Evolutionary conservation across 2,113 vertebrate species (phyloP), one percentile per base, ranked within the genome.

Genomic region (Chaetodon trifascialis): DNA sequence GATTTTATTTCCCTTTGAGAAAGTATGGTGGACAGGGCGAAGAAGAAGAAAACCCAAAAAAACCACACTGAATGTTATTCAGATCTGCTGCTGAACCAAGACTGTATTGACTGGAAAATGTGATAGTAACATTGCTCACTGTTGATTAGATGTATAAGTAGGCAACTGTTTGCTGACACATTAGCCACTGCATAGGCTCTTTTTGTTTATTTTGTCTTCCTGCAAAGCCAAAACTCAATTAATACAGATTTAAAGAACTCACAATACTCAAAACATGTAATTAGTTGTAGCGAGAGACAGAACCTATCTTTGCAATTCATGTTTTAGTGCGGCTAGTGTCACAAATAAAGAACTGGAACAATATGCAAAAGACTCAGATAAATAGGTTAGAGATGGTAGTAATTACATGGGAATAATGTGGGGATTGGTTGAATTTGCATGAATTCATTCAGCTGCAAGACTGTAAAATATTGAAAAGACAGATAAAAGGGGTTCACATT

Each of bases 321-420:
- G 11, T 42, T 66, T 67, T 58, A 34, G 12, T 21, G 19, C 49
- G 58, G 64, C 40, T 34, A 2, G 51, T 66, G 63, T 56, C 55
- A 76, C 47, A 42, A 68, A 74, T 71, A 65, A 73, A 83, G 12
- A 63, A 73, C 56, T 66, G 42, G 23, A 69, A 66, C 16, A 71
- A 66, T 49, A 47, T 71, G 68, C 63, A 79, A 75, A 72, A 62
- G 46, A 25, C 19, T 63, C 2, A 42, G 44, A 76, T 46, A 78
- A 76, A 73, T 58, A 49, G 76, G 36, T 42, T 52, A 38, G 23
- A 77, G 73, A 77, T 73, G 49, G 68, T 55, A 5, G 59, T 83
- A 77, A 80, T 79, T 82, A 77, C 38, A 34, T 49, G 23, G 19
- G 14, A 42, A 72, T 67, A 73, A 55, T 51, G 17, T 49, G 34